Evolutionary conservation across 2,888 invertebrate genomes (phyloP).

Genomic region (Stomorhina lunata): DNA sequence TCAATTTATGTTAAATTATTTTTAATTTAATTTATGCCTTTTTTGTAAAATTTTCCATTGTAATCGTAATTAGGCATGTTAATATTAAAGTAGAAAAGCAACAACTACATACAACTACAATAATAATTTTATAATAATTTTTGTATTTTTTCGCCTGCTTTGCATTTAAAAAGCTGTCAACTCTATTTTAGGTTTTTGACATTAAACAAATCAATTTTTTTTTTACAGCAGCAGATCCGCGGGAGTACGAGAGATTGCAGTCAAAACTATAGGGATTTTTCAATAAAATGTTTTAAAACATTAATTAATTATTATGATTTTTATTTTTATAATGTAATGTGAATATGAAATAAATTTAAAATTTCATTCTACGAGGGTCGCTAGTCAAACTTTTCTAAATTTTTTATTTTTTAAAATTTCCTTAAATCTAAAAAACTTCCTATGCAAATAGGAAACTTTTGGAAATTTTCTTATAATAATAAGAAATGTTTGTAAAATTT

Average conservation of each 20-base stretch:
- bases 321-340: slow-evolving; percentile 8
- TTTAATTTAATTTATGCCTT: slow-evolving; percentile 54
- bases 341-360: too few species aligned
- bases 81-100: slow-evolving; percentile 6
- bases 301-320: slow-evolving; percentile 41
- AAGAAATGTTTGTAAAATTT: too few species aligned
- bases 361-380: too few species aligned
- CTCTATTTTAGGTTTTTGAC: slow-evolving; percentile 28
- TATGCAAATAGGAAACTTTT: too few species aligned
- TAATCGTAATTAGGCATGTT: slow-evolving; percentile 52
- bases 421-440: too few species aligned
- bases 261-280: slow-evolving; percentile 16
- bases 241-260: not conserved
- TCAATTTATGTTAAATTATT: slow-evolving; percentile 54
- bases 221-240: not conserved
- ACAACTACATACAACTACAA: too few species aligned
- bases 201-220: slow-evolving; percentile 27
- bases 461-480: too few species aligned
- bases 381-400: too few species aligned
- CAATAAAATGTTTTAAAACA: slow-evolving; percentile 6
- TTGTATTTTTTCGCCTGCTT: not conserved
- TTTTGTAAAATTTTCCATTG: slow-evolving; percentile 26
- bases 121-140: not conserved
- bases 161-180: slow-evolving; percentile 40
- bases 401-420: too few species aligned